Conservation (phyloP, 2,797 vertebrate species). For the Coreius guichenoti region DNA sequence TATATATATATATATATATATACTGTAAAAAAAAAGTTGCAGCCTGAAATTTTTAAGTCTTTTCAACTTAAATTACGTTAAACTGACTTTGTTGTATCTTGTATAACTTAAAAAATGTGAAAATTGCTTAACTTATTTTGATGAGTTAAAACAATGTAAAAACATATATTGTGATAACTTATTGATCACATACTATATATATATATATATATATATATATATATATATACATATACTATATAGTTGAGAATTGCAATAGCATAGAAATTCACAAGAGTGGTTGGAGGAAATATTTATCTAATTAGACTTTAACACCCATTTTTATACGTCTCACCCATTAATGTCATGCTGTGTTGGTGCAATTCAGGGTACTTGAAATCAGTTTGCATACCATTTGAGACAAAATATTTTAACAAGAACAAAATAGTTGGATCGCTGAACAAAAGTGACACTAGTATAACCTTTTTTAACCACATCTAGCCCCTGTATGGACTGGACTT, state of each 20-base stretch:
- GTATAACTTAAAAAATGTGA: no score
- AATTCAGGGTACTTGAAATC: not conserved
- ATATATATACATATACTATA: not conserved
- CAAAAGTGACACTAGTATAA: not conserved
- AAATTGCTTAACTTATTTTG: no score
- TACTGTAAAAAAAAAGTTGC: no score
- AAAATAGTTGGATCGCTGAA: not conserved
- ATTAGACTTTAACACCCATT: not conserved
- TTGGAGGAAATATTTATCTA: not conserved
- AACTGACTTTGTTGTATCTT: no score
- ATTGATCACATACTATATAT: no score
- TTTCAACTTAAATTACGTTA: no score
- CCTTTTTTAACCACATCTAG: not conserved
- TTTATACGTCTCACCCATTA: not conserved
- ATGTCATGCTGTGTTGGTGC: not conserved
- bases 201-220: no score
- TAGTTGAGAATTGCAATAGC: not conserved
- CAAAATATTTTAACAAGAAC: not conserved
- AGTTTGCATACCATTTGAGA: not conserved
- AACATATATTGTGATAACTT: no score
- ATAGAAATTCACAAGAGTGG: not conserved
- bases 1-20: no score
- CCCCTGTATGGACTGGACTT: not conserved
- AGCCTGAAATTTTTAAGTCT: not conserved
- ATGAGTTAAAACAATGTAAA: no score